Percentiles rank a stretch among this genome's conserved stretches.
phyloP scores from a whole-genome alignment of 2,888 invertebrate genomes.

The Caenorhabditis macrosperma region DNA sequence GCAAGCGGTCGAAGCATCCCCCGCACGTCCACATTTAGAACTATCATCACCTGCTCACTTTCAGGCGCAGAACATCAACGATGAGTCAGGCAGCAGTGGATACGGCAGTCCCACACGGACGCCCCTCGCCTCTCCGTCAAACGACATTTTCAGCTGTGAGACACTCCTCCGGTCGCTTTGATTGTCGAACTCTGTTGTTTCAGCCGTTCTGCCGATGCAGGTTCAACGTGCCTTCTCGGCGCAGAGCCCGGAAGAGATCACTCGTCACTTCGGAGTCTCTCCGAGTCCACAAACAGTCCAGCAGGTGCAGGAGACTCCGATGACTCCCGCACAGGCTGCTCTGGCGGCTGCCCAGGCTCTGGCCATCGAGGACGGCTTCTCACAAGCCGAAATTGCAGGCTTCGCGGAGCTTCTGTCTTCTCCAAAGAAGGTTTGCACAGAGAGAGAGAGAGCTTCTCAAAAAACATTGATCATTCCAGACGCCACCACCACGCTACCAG shows the following conservation, averaged over 20 bases:
- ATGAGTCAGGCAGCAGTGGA: constrained; percentile 67
- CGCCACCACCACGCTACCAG: constrained; percentile 77
- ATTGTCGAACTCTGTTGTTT: constrained; percentile 15
- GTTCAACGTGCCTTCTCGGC: constrained; percentile 65
- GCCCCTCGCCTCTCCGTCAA: constrained; percentile 73
- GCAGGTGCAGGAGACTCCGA: neutral
- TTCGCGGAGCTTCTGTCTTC: constrained; percentile 78
- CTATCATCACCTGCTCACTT: constrained; percentile 13
- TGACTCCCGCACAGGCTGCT: neutral
- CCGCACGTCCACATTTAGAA: no score
- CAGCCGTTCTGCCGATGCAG: constrained; percentile 63
- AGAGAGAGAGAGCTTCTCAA: no score
- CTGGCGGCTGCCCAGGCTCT: constrained; percentile 42
- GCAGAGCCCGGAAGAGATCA: constrained; percentile 57
- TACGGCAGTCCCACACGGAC: constrained; percentile 79
- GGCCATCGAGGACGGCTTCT: constrained; percentile 77
- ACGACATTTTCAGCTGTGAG: constrained; percentile 64
- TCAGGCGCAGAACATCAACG: constrained; percentile 59
- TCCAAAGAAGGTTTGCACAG: constrained; percentile 77
- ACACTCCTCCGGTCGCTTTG: neutral
- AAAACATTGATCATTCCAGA: no score
- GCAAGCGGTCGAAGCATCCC: neutral
- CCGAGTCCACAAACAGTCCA: constrained; percentile 38
- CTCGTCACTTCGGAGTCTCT: constrained; percentile 61
- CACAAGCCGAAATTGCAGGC: constrained; percentile 75